Conservation (phyloP, 2,888 invertebrate genomes). For the Coecobrya sp. region DNA sequence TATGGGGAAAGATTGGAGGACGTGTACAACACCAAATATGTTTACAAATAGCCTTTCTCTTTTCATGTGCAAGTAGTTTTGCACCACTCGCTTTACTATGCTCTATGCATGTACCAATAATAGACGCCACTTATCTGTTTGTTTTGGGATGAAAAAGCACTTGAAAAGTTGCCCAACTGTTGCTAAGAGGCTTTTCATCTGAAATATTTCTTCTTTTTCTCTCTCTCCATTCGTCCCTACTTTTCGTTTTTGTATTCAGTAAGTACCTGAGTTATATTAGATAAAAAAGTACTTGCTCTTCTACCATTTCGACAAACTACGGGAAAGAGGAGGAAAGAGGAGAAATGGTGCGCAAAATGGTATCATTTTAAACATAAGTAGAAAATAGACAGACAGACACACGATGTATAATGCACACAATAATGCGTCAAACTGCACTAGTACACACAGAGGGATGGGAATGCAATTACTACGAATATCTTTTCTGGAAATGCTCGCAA, state of each 20-base stretch:
- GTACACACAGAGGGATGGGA: no score
- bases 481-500: background rate
- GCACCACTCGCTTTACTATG: no score
- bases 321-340: background rate
- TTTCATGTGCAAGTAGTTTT: no score
- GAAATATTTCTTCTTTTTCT: conserved; percentile 24
- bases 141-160: conserved; percentile 34
- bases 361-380: background rate
- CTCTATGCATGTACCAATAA: background rate
- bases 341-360: background rate
- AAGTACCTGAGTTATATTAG: background rate
- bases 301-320: background rate
- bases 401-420: background rate
- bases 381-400: background rate
- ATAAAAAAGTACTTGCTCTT: background rate
- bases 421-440: background rate
- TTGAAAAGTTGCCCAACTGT: conserved; percentile 60
- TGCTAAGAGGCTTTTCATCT: conserved; percentile 56
- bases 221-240: background rate
- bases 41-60: no score
- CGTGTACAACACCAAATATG: no score
- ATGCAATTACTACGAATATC: no score
- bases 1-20: background rate
- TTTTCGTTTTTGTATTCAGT: background rate
- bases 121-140: conserved; percentile 22